A percentile compares a stretch with the other conserved stretches of the same genome.
Conservation (phyloP, 2,797 vertebrate genomes). For the Nothura maculosa region DNA sequence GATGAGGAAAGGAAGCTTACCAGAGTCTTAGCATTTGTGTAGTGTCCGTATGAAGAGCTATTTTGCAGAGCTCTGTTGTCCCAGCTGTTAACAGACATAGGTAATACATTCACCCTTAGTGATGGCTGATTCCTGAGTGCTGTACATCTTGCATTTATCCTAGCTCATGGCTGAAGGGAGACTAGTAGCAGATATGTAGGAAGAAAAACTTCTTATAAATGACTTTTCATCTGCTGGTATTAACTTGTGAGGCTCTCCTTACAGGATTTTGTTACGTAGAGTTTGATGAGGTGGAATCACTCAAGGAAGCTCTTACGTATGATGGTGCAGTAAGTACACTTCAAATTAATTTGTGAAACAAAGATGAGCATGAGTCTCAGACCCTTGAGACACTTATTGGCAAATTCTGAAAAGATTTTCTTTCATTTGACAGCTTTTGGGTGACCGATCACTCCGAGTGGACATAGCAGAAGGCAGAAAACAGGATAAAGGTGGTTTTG, state of each 20-base stretch:
- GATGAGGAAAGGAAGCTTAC: not conserved
- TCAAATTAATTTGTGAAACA: not conserved
- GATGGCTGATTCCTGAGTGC: not conserved
- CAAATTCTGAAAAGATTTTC: not conserved
- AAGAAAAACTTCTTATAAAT: not conserved
- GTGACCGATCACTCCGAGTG: conserved; percentile 92
- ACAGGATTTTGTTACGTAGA: conserved; percentile 99
- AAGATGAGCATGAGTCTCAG: not conserved
- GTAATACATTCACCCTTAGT: not conserved
- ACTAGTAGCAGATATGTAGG: not conserved
- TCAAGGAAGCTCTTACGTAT: conserved; percentile 96
- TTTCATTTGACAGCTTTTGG: conserved; percentile 85
- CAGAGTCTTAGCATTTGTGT: not conserved
- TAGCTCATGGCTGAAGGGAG: not conserved
- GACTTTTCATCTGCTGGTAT: not conserved
- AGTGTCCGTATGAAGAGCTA: not conserved
- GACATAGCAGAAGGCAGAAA: conserved; percentile 97
- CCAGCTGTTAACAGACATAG: not conserved
- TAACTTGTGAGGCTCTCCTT: conserved; percentile 50
- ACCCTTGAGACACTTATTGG: not conserved
- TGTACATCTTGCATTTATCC: not conserved
- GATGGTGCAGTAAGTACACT: conserved; percentile 94
- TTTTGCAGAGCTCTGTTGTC: not conserved
- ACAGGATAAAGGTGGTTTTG: conserved; percentile 95
- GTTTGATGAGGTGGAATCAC: conserved; percentile 96